Conservation (phyloP, 1,140 invertebrate species). For the Megalopta genalis region DNA sequence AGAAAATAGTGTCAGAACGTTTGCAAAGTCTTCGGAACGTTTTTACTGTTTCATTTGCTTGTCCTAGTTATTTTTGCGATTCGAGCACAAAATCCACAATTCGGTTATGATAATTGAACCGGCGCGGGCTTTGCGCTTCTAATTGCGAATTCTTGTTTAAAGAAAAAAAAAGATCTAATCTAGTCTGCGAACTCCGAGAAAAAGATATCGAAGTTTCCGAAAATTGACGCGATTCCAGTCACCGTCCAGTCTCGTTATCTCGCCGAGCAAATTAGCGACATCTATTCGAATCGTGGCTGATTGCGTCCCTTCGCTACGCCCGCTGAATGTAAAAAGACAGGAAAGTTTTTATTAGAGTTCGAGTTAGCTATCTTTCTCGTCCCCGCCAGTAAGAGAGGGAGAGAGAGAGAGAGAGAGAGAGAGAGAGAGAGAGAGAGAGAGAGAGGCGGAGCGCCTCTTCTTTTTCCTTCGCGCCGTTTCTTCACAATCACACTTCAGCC, state of each 20-base stretch:
- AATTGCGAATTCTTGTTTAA: too few relatives aligned
- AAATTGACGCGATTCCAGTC: background rate
- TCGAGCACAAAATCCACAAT: too few relatives aligned
- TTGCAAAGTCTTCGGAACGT: too few relatives aligned
- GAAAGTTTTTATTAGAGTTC: constrained; percentile 65
- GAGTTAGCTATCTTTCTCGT: background rate
- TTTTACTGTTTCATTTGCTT: too few relatives aligned
- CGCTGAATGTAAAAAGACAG: constrained; percentile 63
- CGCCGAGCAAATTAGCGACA: constrained; percentile 65
- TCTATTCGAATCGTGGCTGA: constrained; percentile 65
- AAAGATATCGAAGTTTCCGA: background rate
- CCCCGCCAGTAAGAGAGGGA: background rate
- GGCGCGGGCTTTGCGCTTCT: too few relatives aligned
- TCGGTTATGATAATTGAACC: too few relatives aligned
- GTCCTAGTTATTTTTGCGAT: too few relatives aligned
- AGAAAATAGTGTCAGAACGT: too few relatives aligned
- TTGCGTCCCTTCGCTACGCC: constrained; percentile 57
- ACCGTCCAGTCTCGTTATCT: constrained; percentile 13
- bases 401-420: too few relatives aligned
- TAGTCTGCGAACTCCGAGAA: too few relatives aligned
- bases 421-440: too few relatives aligned
- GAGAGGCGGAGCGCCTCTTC: background rate
- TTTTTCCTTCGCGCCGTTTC: background rate
- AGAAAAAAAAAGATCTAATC: too few relatives aligned
- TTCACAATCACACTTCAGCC: background rate